Evolutionary conservation across 1,140 invertebrate genomes (phyloP), one percentile per base, ranked within the genome.

Genomic region (Marisa cornuarietis): DNA sequence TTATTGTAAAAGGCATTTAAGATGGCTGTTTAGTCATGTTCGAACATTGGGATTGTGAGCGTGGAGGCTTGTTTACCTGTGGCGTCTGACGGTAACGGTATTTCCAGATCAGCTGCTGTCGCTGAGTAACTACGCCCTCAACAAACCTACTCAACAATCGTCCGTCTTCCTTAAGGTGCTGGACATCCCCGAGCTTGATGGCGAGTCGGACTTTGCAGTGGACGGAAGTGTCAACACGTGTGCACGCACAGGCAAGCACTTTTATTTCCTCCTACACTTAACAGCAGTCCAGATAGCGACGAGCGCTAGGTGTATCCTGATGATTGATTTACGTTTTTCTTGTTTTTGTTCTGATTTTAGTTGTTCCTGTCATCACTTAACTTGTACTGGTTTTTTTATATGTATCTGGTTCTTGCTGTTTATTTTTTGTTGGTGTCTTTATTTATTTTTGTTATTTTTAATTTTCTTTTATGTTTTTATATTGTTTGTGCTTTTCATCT

Each of bases 61-160:
- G 31, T 42, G 31, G 31, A 42, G 6, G 31, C 31, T 2, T 42
- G 31, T 42, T 42, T 42, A 6, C 31, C 31, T 42, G 31, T 42
- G 6, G 2, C 6, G 31, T 42, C 31, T 58, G 54, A 14, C 0
- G 54, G 54, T 18, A 18, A 58, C 16, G 11, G 16, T 54, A 0
- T 24, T 79, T 51, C 14, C 71, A 79, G 78, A 79, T 26, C 78
- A 79, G 71, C 71, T 79, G 42, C 13, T 79, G 71, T 42, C 61
- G 14, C 78, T 79, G 26, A 79, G 73, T 71, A 79, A 79, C 62
- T 79, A 79, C 78, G 78, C 78, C 78, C 62, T 79, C 9, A 79
- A 79, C 71, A 79, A 79, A 49, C 78, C 78, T 14, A 65, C 78
- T 58, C 71, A 79, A 61, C 78, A 79, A 61, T 72, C 69, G 54